phyloP scores from a whole-genome alignment of 2,888 invertebrate species.

The Amiota communis region DNA sequence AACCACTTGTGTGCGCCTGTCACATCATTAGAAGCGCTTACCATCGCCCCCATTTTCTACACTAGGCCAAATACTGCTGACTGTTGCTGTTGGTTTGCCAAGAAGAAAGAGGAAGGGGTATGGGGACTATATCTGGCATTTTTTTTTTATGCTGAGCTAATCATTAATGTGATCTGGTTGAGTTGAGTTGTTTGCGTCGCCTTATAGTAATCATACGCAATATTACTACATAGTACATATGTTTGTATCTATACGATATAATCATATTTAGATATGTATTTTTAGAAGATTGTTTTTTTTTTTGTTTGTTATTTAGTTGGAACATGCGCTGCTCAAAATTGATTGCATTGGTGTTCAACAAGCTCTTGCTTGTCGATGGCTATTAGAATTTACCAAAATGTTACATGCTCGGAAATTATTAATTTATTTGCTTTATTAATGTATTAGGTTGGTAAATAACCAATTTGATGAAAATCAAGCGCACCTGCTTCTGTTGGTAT shows the following conservation, averaged over 20 bases:
- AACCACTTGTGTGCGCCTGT: constrained; percentile 46
- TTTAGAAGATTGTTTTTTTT: constrained; percentile 4
- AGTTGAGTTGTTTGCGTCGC: constrained; percentile 30
- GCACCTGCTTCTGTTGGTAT: too few relatives aligned
- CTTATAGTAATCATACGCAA: constrained; percentile 24
- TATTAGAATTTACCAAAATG: too few relatives aligned
- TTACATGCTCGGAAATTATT: too few relatives aligned
- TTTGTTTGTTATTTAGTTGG: not conserved
- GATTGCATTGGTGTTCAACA: not conserved
- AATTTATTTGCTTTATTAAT: too few relatives aligned
- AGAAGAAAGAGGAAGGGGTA: not conserved
- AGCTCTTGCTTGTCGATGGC: constrained; percentile 1
- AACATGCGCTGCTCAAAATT: too few relatives aligned
- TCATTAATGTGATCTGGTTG: constrained; percentile 54
- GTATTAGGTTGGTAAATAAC: too few relatives aligned
- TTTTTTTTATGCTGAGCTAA: constrained; percentile 39
- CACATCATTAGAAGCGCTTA: constrained; percentile 21
- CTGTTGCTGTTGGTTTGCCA: too few relatives aligned
- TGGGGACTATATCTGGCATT: not conserved
- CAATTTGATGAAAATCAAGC: too few relatives aligned
- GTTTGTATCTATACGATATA: not conserved
- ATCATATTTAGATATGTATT: not conserved
- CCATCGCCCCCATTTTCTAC: not conserved
- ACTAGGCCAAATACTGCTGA: not conserved
- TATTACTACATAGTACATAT: not conserved